phyloP scores from a whole-genome alignment of 2,113 vertebrate genomes.

The Hemiprocne comata region DNA sequence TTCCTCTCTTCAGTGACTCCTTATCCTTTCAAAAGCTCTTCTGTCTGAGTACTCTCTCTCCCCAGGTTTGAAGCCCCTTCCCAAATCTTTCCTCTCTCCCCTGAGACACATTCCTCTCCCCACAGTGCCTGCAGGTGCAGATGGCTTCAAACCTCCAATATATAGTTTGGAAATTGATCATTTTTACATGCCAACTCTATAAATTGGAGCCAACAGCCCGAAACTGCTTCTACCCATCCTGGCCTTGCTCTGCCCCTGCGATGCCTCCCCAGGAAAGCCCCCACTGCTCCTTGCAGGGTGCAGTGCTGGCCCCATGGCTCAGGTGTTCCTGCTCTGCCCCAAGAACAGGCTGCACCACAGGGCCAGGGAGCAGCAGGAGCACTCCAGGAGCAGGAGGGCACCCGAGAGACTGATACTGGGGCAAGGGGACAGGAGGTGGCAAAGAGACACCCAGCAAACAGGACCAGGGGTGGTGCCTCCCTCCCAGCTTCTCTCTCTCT shows the following conservation, averaged over 20 bases:
- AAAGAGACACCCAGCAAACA: neutral
- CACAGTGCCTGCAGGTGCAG: neutral
- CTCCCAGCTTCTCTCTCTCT: neutral
- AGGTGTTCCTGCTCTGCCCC: neutral
- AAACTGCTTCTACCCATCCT: neutral
- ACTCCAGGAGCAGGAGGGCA: too few relatives aligned
- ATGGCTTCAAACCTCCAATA: neutral
- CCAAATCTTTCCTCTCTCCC: neutral
- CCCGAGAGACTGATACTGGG: neutral
- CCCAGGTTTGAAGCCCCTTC: neutral
- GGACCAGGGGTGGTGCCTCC: neutral
- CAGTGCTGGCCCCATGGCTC: neutral
- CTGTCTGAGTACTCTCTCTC: neutral
- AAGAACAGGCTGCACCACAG: neutral
- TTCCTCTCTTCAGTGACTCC: neutral
- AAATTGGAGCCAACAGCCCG: neutral
- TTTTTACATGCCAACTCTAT: neutral
- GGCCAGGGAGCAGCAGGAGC: neutral
- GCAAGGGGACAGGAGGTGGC: neutral
- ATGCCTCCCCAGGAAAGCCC: neutral
- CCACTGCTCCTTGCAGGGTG: rapidly evolving
- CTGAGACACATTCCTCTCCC: neutral
- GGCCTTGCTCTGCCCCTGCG: rapidly evolving
- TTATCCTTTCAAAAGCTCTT: neutral
- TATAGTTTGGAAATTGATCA: neutral